Percentiles rank a stretch among this genome's conserved stretches.
Evolutionary conservation across 2,797 vertebrate species (phyloP).

Genomic region (Gallirallus australis): DNA sequence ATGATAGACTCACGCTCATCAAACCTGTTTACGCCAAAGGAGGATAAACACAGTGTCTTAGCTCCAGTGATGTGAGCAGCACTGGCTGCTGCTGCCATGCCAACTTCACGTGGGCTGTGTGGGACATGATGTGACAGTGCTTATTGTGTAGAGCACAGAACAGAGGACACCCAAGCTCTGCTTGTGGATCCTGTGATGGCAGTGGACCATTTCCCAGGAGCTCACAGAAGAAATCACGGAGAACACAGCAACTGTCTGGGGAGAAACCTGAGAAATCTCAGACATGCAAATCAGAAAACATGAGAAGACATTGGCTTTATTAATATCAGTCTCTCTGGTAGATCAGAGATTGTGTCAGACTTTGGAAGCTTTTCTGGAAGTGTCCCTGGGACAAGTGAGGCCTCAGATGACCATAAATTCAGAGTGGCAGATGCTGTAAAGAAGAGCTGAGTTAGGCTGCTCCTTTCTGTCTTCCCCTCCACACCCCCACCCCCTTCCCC

Average conservation of each 20-base stretch:
- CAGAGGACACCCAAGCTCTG: not conserved
- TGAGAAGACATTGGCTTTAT: not conserved
- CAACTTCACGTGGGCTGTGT: not conserved
- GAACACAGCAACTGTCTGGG: not conserved
- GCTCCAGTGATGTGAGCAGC: not conserved
- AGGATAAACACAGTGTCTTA: not conserved
- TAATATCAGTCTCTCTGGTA: not conserved
- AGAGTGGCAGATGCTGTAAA: not conserved
- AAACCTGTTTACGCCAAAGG: constrained; percentile 2
- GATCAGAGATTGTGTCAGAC: not conserved
- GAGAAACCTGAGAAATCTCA: not conserved
- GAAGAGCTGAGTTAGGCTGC: not conserved
- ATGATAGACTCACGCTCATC: constrained; percentile 14
- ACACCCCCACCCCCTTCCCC: too few relatives aligned
- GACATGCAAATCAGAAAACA: not conserved
- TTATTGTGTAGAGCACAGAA: not conserved
- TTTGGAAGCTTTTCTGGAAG: not conserved
- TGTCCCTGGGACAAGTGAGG: not conserved
- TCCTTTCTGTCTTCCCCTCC: not conserved
- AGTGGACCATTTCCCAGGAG: not conserved
- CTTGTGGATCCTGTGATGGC: not conserved
- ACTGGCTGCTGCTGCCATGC: not conserved
- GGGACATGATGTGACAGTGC: not conserved
- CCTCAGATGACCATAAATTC: not conserved
- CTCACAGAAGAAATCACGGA: not conserved